Evolutionary conservation across 2,888 invertebrate genomes (phyloP).

Genomic region (Synergus itoensis): DNA sequence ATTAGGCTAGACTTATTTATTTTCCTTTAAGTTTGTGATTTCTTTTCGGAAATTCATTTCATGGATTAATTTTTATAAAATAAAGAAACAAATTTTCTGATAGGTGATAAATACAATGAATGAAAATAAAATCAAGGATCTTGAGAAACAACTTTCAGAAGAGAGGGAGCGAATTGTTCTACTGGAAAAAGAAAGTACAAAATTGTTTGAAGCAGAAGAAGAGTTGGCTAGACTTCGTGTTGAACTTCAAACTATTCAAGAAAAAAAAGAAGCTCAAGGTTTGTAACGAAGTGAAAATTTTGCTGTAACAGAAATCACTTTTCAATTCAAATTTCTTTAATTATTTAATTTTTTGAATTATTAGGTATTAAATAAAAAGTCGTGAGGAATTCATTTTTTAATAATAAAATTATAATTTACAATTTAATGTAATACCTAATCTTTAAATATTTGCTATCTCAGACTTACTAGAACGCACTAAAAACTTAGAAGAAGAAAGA

Average conservation of each 20-base stretch:
- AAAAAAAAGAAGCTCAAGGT: constrained; percentile 62
- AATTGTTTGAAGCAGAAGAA: constrained; percentile 83
- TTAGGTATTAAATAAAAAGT: no score
- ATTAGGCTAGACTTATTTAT: constrained; percentile 26
- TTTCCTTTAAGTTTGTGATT: constrained; percentile 23
- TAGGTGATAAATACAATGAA: constrained; percentile 79
- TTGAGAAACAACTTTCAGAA: constrained; percentile 77
- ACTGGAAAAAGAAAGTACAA: constrained; percentile 80
- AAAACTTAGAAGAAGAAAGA: constrained; percentile 67
- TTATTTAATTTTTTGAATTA: no score
- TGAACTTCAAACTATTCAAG: constrained; percentile 76
- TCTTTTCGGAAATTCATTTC: constrained; percentile 7
- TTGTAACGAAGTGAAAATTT: neutral
- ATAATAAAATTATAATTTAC: neutral
- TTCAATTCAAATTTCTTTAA: no score
- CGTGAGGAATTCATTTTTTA: no score
- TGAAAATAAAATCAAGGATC: constrained; percentile 78
- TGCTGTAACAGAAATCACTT: no score
- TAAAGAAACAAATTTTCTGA: constrained; percentile 50
- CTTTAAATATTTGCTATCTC: neutral
- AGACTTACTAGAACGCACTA: constrained; percentile 43
- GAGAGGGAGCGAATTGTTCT: constrained; percentile 78
- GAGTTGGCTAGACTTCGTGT: constrained; percentile 82
- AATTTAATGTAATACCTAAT: neutral
- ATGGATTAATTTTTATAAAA: neutral